Evolutionary conservation across 1,140 invertebrate genomes (phyloP).

Genomic region (Sitobion miscanthi): DNA sequence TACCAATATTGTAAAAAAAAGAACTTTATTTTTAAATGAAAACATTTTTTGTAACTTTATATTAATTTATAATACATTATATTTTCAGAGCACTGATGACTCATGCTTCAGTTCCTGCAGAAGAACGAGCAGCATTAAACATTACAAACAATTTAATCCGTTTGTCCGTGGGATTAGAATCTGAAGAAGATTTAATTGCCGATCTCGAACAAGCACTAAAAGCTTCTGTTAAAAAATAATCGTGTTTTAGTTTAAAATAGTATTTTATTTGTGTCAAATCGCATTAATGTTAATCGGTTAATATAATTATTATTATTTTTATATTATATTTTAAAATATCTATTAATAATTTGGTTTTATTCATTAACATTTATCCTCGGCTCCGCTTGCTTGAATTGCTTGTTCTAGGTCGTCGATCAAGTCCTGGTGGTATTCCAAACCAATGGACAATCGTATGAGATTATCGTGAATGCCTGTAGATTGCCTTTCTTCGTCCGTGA

Average conservation of each 20-base stretch:
- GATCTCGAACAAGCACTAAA: slow-evolving; percentile 85
- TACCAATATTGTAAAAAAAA: no score
- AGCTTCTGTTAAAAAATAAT: slow-evolving; percentile 57
- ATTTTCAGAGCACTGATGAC: slow-evolving; percentile 75
- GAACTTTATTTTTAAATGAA: no score
- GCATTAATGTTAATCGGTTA: neutral
- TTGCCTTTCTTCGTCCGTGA: slow-evolving; percentile 74
- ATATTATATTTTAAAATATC: neutral
- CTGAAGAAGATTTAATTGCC: slow-evolving; percentile 82
- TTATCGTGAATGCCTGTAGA: slow-evolving; percentile 85
- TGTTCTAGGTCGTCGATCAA: slow-evolving; percentile 86
- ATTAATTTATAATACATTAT: neutral
- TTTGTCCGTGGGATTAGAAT: slow-evolving; percentile 91
- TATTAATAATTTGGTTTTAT: neutral
- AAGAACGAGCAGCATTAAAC: slow-evolving; percentile 75
- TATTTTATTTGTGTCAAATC: slow-evolving; percentile 16
- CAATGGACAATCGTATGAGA: slow-evolving; percentile 89
- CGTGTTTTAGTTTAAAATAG: neutral
- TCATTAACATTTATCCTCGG: neutral
- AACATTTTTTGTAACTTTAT: neutral
- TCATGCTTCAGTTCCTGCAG: slow-evolving; percentile 78
- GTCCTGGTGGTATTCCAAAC: slow-evolving; percentile 87
- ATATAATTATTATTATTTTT: neutral
- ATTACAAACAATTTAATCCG: slow-evolving; percentile 88
- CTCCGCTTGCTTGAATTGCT: slow-evolving; percentile 67